Evolutionary conservation across 2,797 vertebrate species (phyloP).

Genomic region (Pantherophis alleghaniensis): DNA sequence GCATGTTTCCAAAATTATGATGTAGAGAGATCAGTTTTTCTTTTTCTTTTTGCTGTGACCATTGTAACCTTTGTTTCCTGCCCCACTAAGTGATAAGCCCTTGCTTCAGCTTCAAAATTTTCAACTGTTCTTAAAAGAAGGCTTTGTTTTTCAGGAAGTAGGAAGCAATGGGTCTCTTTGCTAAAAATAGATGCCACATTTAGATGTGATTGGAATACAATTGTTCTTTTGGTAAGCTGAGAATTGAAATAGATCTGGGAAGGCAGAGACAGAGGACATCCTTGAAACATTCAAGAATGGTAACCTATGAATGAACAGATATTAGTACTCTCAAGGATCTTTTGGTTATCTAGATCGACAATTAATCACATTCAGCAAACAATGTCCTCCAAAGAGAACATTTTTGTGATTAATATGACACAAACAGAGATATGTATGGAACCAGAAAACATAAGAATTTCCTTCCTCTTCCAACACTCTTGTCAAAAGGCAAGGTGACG

Average conservation of each 20-base stretch:
- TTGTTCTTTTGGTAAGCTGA: conserved; percentile 29
- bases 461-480: conserved; percentile 56
- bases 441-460: conserved; percentile 47
- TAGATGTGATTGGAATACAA: neutral
- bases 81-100: neutral
- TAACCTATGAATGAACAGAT: neutral
- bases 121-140: conserved; percentile 33
- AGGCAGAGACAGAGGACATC: neutral
- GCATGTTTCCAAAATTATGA: neutral
- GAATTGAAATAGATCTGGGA: conserved; percentile 29
- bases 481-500: conserved; percentile 15
- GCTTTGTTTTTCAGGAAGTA: conserved; percentile 46
- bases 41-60: neutral
- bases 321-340: neutral
- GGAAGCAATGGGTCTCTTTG: conserved; percentile 34
- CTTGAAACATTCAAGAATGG: conserved; percentile 6
- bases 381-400: conserved; percentile 43
- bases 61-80: neutral
- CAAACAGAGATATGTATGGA: conserved; percentile 44
- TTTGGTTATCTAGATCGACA: conserved; percentile 45
- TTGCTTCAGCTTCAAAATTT: neutral
- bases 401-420: conserved; percentile 23
- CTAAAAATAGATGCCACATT: conserved; percentile 34
- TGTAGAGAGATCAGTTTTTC: neutral
- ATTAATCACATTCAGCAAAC: conserved; percentile 46